Base-by-base conservation (phyloP, 2,888 invertebrate species). In the Willowsia nigromaculata region DNA sequence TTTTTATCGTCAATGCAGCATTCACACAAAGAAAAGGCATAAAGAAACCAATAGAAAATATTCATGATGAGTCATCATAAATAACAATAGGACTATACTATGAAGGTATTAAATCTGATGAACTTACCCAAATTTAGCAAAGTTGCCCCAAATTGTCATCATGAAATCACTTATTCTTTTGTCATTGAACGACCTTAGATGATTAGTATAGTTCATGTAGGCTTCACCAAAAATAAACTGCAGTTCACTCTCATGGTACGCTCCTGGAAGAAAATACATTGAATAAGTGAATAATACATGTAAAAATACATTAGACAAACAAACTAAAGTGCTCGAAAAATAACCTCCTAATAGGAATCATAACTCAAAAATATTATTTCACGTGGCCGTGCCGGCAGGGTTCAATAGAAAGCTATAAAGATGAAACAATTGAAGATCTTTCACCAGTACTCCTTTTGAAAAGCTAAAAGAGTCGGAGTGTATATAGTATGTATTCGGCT, bases 221-320 rank as follows among this genome's bases (percentile, higher is more conserved):
- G 95, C 94, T 85, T 94, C 94, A 0, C 95, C 95, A 92, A 95
- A 94, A 68, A 95, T 93, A 91, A 94, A 95, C 91, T 94, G 94
- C 30, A 95, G 93, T 85, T 95, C 95, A 88, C 94, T 94, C 59
- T 94, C 94, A 92, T 94, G 94, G 90, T 93, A 93, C 85, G 93
- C 93, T 93, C 95, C 95, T 94, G 94, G 91, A 90, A 87, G 9
- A 4, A 37, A 78, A 59, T 7, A 59, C 7, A 33, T 65, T 65
- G n/a, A n/a, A n/a, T n/a, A n/a, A n/a, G n/a, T n/a, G n/a, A n/a
- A n/a, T n/a, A n/a, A n/a, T n/a, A n/a, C n/a, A n/a, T n/a, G n/a
- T n/a, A n/a, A n/a, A n/a, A n/a, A n/a, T n/a, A n/a, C n/a, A n/a
- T n/a, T n/a, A n/a, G n/a, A n/a, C n/a, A n/a, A n/a, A n/a, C n/a